Evolutionary conservation across 2,113 vertebrate genomes (phyloP).

Genomic region (Cyanoliseus patagonus): DNA sequence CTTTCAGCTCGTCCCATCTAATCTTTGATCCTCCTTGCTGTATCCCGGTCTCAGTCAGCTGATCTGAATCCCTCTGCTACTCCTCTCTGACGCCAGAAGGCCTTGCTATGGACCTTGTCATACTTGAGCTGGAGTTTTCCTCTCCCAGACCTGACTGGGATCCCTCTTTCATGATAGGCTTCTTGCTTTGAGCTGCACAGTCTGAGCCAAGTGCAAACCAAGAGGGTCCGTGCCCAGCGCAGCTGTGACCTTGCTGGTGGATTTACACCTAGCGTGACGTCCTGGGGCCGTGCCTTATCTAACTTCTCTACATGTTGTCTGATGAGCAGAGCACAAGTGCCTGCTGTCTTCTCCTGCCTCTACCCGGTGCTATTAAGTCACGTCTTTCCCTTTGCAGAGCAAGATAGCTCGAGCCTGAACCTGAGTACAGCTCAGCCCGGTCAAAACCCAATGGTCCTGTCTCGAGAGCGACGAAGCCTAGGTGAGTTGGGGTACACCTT

Average conservation of each 20-base stretch:
- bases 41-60: not conserved
- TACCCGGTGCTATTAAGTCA: not conserved
- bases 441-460: not conserved
- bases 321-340: not conserved
- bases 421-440: slow-evolving; percentile 60
- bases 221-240: fast-evolving
- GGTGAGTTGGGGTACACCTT: slow-evolving; percentile 44
- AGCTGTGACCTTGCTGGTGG: not conserved
- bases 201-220: not conserved
- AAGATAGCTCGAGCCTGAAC: slow-evolving; percentile 33
- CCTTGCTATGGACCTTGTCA: not conserved
- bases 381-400: slow-evolving; percentile 47
- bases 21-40: not conserved
- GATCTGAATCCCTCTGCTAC: not conserved
- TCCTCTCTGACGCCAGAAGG: not conserved
- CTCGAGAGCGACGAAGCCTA: slow-evolving; percentile 73
- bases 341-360: not conserved
- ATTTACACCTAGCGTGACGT: not conserved
- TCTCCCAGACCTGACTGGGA: not conserved
- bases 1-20: not conserved
- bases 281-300: not conserved
- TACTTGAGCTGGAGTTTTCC: not conserved
- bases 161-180: not conserved
- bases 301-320: not conserved
- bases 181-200: not conserved